These are phyloP conservation scores for Diorhabda elongata DNA, from an alignment of 1,140 invertebrate genomes.

Conservation along the genomic window DNA sequence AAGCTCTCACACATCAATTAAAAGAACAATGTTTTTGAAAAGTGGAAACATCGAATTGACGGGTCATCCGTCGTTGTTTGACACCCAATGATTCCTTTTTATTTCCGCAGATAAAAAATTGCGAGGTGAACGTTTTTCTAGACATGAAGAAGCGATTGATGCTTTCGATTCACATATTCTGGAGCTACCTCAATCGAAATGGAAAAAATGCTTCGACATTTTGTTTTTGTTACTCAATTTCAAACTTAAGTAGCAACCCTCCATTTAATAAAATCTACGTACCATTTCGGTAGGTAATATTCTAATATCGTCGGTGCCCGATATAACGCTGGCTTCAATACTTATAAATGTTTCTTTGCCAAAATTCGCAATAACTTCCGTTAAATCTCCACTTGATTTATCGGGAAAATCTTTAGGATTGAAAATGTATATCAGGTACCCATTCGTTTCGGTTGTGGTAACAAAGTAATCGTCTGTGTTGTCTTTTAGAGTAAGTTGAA, in stretches of 20 bases:
- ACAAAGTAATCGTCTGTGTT: slow-evolving; percentile 30
- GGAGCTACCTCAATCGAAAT: too few species aligned
- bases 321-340: slow-evolving; percentile 30
- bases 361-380: slow-evolving; percentile 32
- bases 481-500: slow-evolving; percentile 23
- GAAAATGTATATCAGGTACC: slow-evolving; percentile 22
- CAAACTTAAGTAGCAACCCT: background rate
- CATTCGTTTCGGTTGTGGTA: slow-evolving; percentile 23
- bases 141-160: too few species aligned
- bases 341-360: slow-evolving; percentile 29
- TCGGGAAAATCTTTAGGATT: slow-evolving; percentile 50
- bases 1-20: too few species aligned
- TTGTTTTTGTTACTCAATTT: too few species aligned
- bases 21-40: too few species aligned
- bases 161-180: too few species aligned
- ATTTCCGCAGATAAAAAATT: too few species aligned
- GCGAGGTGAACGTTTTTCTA: too few species aligned
- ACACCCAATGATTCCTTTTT: too few species aligned
- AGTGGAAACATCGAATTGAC: too few species aligned
- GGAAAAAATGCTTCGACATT: too few species aligned
- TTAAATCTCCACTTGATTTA: slow-evolving; percentile 36
- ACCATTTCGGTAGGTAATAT: slow-evolving; percentile 34
- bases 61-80: too few species aligned
- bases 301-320: slow-evolving; percentile 27
- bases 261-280: background rate